Evolutionary conservation across 2,797 vertebrate species (phyloP), one percentile per base, ranked within the genome.

Genomic region (Pseudomugil tenellus): DNA sequence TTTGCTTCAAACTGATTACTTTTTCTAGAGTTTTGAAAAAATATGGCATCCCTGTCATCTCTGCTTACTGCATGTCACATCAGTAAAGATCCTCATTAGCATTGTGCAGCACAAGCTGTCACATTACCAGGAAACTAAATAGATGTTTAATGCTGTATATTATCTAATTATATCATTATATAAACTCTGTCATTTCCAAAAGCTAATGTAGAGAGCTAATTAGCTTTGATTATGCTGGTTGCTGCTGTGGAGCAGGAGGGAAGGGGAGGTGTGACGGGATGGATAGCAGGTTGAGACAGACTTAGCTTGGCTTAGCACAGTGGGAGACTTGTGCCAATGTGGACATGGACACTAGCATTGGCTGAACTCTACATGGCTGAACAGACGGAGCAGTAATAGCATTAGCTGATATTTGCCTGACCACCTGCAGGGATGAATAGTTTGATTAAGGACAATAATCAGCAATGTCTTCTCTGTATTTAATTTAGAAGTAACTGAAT

Each of bases 321-420:
- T 14, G 29, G 65, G 61, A 56, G 60, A 9, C 10, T 19, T 54
- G 21, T 63, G 63, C 68, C 37, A n/a, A 8, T 57, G 17, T 35
- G 63, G 59, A 29, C 26, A 17, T 72, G 56, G 49, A 52, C 31
- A 66, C 35, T 61, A 63, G 72, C 67, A 43, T 66, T 71, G 26
- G 2, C 17, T 70, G 60, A 70, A 60, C 46, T 56, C 21, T 52
- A 23, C 49, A 8, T 58, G 56, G 11, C 32, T 6, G 46, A 79
- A 66, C 81, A 88, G 86, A 86, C 61, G 25, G 64, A 9, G 75
- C 43, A 16, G 72, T 83, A 84, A 76, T 74, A 72, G 77, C 69
- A 82, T 89, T 85, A 89, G 64, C 54, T 62, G 62, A 37, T 58
- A 25, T 19, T 67, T 23, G 21, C 19, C 58, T 13, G 63, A 31